phyloP scores from a whole-genome alignment of 2,888 invertebrate genomes.

The Drosophila stalkeri region DNA sequence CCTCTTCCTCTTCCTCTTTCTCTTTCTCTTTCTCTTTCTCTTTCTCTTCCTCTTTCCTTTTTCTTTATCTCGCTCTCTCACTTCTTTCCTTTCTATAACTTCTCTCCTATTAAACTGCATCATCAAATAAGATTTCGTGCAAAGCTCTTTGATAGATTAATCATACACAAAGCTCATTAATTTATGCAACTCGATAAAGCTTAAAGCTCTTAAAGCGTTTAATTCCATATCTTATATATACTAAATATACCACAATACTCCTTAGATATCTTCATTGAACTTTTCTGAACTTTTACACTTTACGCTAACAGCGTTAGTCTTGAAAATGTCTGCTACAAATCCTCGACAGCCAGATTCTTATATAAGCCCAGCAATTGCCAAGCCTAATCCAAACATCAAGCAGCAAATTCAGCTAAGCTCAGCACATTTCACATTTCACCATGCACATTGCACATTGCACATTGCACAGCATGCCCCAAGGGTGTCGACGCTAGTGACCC shows the following conservation, averaged over 20 bases:
- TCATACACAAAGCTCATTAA: neutral
- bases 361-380: neutral
- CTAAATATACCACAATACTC: neutral
- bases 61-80: neutral
- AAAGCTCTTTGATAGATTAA: neutral
- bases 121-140: neutral
- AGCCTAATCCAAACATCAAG: neutral
- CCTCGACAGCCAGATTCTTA: neutral
- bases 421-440: conserved; percentile 1
- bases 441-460: neutral
- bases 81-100: neutral
- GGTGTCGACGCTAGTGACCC: conserved; percentile 24
- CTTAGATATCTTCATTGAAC: neutral
- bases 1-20: neutral
- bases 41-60: neutral
- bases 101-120: neutral
- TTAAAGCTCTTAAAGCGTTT: neutral
- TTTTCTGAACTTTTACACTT: neutral
- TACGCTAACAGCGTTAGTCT: too few relatives aligned
- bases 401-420: neutral
- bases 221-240: neutral
- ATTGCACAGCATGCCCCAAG: neutral
- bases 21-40: too few relatives aligned
- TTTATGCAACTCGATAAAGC: too few relatives aligned
- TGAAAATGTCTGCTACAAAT: neutral